phyloP scores from a whole-genome alignment of 2,888 invertebrate genomes.

The Idaea dimidiata region DNA sequence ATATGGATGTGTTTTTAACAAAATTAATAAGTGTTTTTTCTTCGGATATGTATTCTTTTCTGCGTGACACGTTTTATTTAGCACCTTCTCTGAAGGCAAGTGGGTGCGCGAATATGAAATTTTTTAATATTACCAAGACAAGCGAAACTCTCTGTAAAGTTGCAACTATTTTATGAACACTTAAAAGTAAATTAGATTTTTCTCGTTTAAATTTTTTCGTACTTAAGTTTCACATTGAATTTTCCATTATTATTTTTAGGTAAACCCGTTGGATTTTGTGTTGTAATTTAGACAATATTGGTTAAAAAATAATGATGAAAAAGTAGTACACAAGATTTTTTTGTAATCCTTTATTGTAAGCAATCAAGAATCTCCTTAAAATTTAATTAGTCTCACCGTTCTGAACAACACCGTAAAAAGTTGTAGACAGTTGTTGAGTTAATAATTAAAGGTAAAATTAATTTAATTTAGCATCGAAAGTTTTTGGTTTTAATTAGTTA shows the following conservation, averaged over 20 bases:
- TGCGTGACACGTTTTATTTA: constrained; percentile 31
- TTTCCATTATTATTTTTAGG: constrained; percentile 15
- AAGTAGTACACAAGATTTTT: background rate
- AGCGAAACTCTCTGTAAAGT: constrained; percentile 52
- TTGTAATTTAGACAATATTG: background rate
- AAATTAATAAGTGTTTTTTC: constrained; percentile 16
- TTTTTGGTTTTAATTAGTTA: constrained; percentile 20
- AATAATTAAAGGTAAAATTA: constrained; percentile 26
- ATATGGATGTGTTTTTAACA: constrained; percentile 22
- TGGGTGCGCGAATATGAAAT: constrained; percentile 48
- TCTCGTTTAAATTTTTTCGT: constrained; percentile 34
- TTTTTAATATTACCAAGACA: constrained; percentile 67
- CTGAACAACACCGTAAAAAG: background rate
- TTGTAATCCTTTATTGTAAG: background rate
- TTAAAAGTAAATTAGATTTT: constrained; percentile 65
- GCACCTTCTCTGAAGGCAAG: constrained; percentile 39
- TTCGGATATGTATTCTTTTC: constrained; percentile 27
- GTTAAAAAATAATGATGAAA: background rate
- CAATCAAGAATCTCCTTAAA: background rate
- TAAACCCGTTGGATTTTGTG: background rate
- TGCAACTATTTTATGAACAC: constrained; percentile 67
- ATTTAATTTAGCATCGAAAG: constrained; percentile 18
- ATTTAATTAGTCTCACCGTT: constrained; percentile 1
- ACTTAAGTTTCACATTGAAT: constrained; percentile 17
- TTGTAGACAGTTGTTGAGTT: constrained; percentile 24